Percentiles rank a stretch among this genome's conserved stretches.
Evolutionary conservation across 2,888 invertebrate genomes (phyloP).

Genomic region (Noctua janthina): DNA sequence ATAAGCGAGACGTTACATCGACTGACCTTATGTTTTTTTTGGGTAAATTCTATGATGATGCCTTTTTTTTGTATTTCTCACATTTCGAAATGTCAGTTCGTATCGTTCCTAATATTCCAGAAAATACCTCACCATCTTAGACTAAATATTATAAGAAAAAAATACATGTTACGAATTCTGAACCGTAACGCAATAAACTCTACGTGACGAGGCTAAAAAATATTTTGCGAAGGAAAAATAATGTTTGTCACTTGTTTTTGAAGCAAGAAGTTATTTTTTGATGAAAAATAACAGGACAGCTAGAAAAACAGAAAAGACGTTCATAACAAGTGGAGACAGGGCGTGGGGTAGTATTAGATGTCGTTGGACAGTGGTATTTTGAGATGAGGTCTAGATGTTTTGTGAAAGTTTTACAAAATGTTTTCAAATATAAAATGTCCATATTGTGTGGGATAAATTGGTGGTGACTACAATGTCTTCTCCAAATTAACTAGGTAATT

Average conservation of each 20-base stretch:
- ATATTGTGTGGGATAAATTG: too few relatives aligned
- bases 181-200: conserved; percentile 50
- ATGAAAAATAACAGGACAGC: conserved; percentile 47
- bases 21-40: background rate
- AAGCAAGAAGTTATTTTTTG: conserved; percentile 51
- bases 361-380: background rate
- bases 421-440: background rate
- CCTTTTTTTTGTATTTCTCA: conserved; percentile 11
- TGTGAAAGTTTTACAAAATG: background rate
- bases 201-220: conserved; percentile 52
- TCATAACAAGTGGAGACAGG: conserved; percentile 53
- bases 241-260: conserved; percentile 64
- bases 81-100: background rate
- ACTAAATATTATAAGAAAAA: conserved; percentile 39
- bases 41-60: background rate
- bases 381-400: background rate
- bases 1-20: background rate
- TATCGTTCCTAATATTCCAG: conserved; percentile 17
- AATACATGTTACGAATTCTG: conserved; percentile 44
- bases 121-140: conserved; percentile 6
- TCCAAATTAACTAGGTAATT: too few relatives aligned
- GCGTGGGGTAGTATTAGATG: conserved; percentile 19
- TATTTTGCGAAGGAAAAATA: conserved; percentile 52
- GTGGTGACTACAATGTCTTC: too few relatives aligned
- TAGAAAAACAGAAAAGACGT: conserved; percentile 40